Percentiles rank a stretch among this genome's conserved stretches.
Conservation (phyloP, 2,888 invertebrate species). For the Boloria euphrosyne region DNA sequence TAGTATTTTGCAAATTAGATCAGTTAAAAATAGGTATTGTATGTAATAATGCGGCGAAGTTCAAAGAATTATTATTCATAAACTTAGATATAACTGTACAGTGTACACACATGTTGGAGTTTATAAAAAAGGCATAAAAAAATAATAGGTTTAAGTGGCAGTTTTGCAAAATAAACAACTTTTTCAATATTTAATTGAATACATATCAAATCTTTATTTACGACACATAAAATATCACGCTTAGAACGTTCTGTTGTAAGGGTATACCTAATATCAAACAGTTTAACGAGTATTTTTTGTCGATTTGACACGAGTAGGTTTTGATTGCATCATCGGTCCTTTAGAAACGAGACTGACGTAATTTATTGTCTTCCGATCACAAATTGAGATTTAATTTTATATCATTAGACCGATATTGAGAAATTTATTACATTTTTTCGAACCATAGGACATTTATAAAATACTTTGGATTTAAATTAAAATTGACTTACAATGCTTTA, state of each 20-base stretch:
- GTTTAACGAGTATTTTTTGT: slow-evolving; percentile 22
- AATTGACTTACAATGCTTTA: too few species aligned
- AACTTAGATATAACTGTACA: too few species aligned
- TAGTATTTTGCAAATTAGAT: too few species aligned
- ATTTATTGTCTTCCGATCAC: slow-evolving; percentile 23
- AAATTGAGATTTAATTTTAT: slow-evolving; percentile 7
- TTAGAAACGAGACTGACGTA: slow-evolving; percentile 26
- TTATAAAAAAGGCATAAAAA: not conserved
- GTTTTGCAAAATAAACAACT: not conserved
- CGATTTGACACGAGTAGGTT: slow-evolving; percentile 27
- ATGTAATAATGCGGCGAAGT: too few species aligned
- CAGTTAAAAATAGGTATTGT: too few species aligned
- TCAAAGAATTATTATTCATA: too few species aligned
- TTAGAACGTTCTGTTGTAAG: not conserved
- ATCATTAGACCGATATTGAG: not conserved
- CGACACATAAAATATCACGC: slow-evolving; percentile 3
- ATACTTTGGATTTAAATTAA: not conserved
- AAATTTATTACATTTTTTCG: too few species aligned
- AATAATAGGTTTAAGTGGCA: not conserved
- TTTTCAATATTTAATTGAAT: slow-evolving; percentile 4
- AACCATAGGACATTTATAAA: not conserved
- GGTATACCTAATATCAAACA: slow-evolving; percentile 9
- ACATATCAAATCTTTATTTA: slow-evolving; percentile 6
- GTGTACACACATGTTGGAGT: too few species aligned
- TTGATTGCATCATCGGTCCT: slow-evolving; percentile 35